Evolutionary conservation across 2,888 invertebrate species (phyloP).

Genomic region (Euplagia quadripunctaria): DNA sequence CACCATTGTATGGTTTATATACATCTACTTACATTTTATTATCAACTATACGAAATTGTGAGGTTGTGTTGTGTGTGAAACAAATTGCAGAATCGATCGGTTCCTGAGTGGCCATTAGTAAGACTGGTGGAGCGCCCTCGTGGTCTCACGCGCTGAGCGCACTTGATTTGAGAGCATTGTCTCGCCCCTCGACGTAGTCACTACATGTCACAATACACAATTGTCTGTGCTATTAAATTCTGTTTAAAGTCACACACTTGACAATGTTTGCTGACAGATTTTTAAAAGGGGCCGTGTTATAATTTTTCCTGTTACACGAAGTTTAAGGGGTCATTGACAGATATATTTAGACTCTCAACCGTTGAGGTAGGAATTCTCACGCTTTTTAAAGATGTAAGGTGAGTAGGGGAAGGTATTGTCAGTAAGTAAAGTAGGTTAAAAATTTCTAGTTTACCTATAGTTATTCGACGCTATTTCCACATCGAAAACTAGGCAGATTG

Average conservation of each 20-base stretch:
- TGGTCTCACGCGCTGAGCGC: constrained; percentile 64
- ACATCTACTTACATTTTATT: neutral
- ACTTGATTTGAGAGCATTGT: constrained; percentile 62
- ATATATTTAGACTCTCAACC: neutral
- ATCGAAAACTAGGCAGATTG: too few species aligned
- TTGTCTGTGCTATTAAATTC: constrained; percentile 53
- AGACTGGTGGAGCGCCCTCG: constrained; percentile 58
- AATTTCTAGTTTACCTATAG: too few species aligned
- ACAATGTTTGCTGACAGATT: constrained; percentile 46
- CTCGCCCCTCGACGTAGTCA: constrained; percentile 52
- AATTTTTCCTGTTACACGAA: constrained; percentile 26
- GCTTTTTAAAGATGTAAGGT: neutral
- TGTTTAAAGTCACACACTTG: constrained; percentile 48
- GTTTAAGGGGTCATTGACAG: neutral
- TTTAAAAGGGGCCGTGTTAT: constrained; percentile 38
- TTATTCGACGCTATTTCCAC: too few species aligned
- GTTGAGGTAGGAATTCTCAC: neutral
- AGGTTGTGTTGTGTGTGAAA: constrained; percentile 21
- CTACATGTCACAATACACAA: constrained; percentile 61
- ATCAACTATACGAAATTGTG: neutral
- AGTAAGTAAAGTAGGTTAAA: too few species aligned
- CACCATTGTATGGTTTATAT: neutral
- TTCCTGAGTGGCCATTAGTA: constrained; percentile 69
- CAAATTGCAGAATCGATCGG: constrained; percentile 59
- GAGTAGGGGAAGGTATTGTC: too few species aligned